phyloP scores from a whole-genome alignment of 1,140 invertebrate genomes.

The Camponotus floridanus region DNA sequence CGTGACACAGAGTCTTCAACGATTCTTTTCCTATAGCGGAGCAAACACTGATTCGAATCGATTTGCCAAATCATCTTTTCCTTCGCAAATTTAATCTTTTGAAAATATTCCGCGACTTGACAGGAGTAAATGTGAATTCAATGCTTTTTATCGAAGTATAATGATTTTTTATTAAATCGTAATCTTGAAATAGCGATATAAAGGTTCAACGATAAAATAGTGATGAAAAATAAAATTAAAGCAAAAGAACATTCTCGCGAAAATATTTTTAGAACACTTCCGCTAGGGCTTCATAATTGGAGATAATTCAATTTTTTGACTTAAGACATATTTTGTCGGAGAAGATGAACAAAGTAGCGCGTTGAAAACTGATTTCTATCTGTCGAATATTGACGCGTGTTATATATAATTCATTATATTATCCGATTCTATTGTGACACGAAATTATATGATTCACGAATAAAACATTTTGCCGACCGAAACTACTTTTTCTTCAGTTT shows the following conservation, averaged over 20 bases:
- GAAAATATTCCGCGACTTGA: background rate
- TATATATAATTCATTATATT: conserved; percentile 53
- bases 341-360: conserved; percentile 5
- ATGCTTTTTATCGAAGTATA: background rate
- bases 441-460: conserved; percentile 76
- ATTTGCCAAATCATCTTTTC: conserved; percentile 18
- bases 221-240: background rate
- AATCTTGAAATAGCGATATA: background rate
- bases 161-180: background rate
- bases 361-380: conserved; percentile 62
- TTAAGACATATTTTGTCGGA: background rate
- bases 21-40: background rate
- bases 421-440: conserved; percentile 42
- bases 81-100: background rate
- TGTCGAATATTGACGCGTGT: conserved; percentile 37
- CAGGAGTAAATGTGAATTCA: background rate
- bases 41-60: conserved; percentile 42
- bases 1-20: conserved; percentile 62
- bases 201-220: background rate
- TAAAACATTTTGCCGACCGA: conserved; percentile 65
- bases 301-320: background rate
- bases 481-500: conserved; percentile 70
- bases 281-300: background rate
- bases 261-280: background rate
- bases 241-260: background rate